Evolutionary conservation across 2,888 invertebrate species (phyloP).

Genomic region (Melipona beecheii): DNA sequence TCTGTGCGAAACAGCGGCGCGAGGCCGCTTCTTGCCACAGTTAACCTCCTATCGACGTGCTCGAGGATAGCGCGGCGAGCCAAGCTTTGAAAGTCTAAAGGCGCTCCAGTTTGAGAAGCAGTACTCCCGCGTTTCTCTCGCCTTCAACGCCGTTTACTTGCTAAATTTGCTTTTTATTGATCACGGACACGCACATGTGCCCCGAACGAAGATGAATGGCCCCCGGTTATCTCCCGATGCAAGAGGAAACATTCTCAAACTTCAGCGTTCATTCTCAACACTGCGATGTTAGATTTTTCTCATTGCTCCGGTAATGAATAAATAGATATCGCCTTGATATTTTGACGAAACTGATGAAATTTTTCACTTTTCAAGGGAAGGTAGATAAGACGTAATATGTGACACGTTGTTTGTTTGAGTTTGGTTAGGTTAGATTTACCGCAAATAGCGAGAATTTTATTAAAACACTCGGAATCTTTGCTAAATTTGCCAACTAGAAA

Average conservation of each 20-base stretch:
- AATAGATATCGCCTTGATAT: background rate
- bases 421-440: background rate
- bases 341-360: background rate
- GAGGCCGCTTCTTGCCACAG: conserved; percentile 16
- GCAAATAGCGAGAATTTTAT: background rate
- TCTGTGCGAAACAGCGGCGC: conserved; percentile 54
- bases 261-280: background rate
- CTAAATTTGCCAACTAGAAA: too few species aligned
- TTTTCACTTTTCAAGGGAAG: background rate
- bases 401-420: background rate
- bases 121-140: too few species aligned
- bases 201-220: background rate
- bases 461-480: background rate
- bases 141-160: background rate
- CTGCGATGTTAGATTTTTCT: background rate
- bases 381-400: background rate
- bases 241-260: background rate
- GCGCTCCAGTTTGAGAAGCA: background rate
- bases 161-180: background rate
- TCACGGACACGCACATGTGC: background rate
- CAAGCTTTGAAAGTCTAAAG: background rate
- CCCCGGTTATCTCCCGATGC: background rate
- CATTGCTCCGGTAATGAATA: background rate
- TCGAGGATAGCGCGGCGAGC: background rate
- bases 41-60: conserved; percentile 13